phyloP scores from a whole-genome alignment of 2,113 vertebrate species.

The Cynoglossus semilaevis region DNA sequence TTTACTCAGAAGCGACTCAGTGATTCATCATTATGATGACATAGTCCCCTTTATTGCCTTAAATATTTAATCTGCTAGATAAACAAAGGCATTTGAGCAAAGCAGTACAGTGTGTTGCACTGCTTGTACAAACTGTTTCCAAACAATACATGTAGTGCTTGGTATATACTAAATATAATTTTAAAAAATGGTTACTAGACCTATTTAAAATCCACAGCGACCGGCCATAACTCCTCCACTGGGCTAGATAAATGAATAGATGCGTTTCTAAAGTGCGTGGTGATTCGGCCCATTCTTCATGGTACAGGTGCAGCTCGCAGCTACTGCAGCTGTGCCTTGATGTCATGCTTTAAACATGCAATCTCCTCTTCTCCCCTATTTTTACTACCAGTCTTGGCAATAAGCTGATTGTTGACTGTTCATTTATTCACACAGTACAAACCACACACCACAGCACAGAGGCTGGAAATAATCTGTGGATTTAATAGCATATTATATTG shows the following conservation, averaged over 20 bases:
- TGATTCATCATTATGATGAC: no score
- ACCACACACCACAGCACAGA: constrained; percentile 38
- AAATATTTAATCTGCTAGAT: no score
- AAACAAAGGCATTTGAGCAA: no score
- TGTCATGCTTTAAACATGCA: constrained; percentile 56
- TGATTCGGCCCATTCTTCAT: constrained; percentile 11
- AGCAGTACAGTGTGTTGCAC: no score
- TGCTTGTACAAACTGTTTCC: no score
- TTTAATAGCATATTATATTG: constrained; percentile 28
- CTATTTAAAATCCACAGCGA: neutral
- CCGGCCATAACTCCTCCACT: neutral
- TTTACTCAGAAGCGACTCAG: no score
- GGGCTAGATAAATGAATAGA: neutral
- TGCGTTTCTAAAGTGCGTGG: neutral
- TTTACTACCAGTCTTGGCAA: constrained; percentile 25
- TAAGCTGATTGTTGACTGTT: constrained; percentile 13
- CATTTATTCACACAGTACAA: constrained; percentile 27
- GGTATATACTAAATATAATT: no score
- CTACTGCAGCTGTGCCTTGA: constrained; percentile 55
- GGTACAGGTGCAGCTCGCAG: constrained; percentile 30
- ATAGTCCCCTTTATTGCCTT: no score
- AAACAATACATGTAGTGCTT: no score
- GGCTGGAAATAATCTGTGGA: constrained; percentile 46
- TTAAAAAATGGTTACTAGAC: no score
- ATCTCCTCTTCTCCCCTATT: constrained; percentile 8